These are phyloP conservation scores for Temnothorax unifasciatus DNA, from an alignment of 2,888 invertebrate species.

Conservation along the genomic window DNA sequence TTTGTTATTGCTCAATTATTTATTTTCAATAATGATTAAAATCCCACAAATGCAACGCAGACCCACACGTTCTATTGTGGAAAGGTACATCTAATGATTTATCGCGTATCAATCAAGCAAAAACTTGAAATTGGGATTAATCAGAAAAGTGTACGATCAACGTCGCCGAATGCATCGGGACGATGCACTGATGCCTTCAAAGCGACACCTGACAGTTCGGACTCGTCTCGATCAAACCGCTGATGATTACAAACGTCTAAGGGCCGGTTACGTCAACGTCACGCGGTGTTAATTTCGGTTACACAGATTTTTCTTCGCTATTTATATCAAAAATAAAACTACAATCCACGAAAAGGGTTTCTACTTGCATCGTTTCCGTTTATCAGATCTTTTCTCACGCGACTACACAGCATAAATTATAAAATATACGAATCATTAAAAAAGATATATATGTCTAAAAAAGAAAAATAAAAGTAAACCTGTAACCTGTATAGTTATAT, in stretches of 20 bases:
- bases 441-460: background rate
- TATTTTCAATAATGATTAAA: background rate
- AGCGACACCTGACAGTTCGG: slow-evolving; percentile 20
- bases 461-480: background rate
- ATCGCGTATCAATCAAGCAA: slow-evolving; percentile 8
- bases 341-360: background rate
- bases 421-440: background rate
- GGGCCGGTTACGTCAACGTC: background rate
- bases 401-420: background rate
- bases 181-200: slow-evolving; percentile 15
- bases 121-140: background rate
- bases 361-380: background rate
- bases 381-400: background rate
- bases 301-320: slow-evolving; percentile 2
- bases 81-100: background rate
- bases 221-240: slow-evolving; percentile 20
- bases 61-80: background rate
- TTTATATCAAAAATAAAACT: background rate
- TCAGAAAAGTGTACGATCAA: background rate
- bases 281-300: background rate
- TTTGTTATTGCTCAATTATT: background rate
- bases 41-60: background rate
- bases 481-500: background rate
- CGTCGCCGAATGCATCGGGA: background rate
- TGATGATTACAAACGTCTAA: background rate